Evolutionary conservation across 2,888 invertebrate genomes (phyloP), one percentile per base, ranked within the genome.

Genomic region (Calameuta filiformis): DNA sequence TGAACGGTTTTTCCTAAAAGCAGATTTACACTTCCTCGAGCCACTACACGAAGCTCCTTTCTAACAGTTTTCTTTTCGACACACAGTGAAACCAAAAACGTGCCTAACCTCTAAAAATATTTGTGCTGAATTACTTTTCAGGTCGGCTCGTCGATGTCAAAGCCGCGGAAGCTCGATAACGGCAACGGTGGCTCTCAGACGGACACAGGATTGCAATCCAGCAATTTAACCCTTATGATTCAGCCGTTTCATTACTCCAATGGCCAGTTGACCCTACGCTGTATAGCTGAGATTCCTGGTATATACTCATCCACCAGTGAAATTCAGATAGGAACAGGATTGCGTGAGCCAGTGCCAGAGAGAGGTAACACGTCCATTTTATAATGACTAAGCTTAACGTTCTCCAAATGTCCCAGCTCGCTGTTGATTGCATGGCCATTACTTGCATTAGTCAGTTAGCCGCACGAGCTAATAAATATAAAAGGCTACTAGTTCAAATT

Each of bases 291-390:
- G 85, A 93, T 96, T 83, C 94, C 94, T 78, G 94, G 94, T 69
- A 93, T 96, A 80, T 96, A 96, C 92, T 94, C 94, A 84, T 93
- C 94, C 90, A 94, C 94, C 78, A 94, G 95, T 77, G 95, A 94
- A 87, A 80, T 90, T 73, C 95, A 95, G 89, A 94, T 96, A 88
- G 94, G 95, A 80, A 94, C 95, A 79, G 94, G 95, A 79, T 94
- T 95, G 75, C 94, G 95, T 77, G 96, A 96, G 92, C 96, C 96
- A 9, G 93, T 96, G 85, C 96, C 96, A 33, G 96, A 96, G 90
- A 94, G 96, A 93, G 96, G 96, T 96, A 90, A 93, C 23, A 56
- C 56, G 56, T 56, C 23, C 23, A 56, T 56, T 56, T 77, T 37
- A 77, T 11, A 12, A 76, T 33, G 40, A 76, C 31, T n/a, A 75